phyloP scores from a whole-genome alignment of 1,140 invertebrate species.

The Drosophila azteca region DNA sequence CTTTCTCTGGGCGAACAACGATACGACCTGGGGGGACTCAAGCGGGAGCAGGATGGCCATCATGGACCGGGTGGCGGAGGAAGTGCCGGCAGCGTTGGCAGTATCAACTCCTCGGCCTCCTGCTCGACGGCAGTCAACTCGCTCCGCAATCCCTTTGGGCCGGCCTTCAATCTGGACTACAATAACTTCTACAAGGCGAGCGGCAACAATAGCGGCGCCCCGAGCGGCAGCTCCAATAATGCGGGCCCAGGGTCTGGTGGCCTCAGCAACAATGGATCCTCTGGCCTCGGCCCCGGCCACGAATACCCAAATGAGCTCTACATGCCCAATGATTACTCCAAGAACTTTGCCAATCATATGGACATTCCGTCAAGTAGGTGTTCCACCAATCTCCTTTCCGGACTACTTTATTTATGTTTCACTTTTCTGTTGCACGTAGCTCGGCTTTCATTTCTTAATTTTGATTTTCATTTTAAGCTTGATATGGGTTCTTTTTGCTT shows the following conservation, averaged over 20 bases:
- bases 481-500: constrained; percentile 16
- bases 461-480: constrained; percentile 18
- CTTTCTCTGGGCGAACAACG: constrained; percentile 77
- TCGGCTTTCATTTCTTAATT: constrained; percentile 30
- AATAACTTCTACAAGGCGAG: constrained; percentile 73
- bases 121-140: constrained; percentile 41
- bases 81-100: constrained; percentile 17
- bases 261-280: constrained; percentile 33
- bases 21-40: constrained; percentile 72
- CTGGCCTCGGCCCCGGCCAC: constrained; percentile 30
- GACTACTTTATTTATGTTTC: constrained; percentile 20
- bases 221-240: constrained; percentile 48
- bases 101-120: constrained; percentile 28
- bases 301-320: constrained; percentile 83
- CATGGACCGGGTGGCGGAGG: constrained; percentile 38
- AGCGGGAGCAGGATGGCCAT: constrained; percentile 67
- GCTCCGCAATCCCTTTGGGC: constrained; percentile 56
- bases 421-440: constrained; percentile 64
- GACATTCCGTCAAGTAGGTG: constrained; percentile 83
- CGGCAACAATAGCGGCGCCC: constrained; percentile 33
- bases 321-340: constrained; percentile 79
- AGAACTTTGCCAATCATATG: constrained; percentile 83
- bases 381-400: not conserved
- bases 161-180: constrained; percentile 74
- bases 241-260: constrained; percentile 14